phyloP scores from a whole-genome alignment of 1,140 invertebrate genomes.

The Plectus sambesii region DNA sequence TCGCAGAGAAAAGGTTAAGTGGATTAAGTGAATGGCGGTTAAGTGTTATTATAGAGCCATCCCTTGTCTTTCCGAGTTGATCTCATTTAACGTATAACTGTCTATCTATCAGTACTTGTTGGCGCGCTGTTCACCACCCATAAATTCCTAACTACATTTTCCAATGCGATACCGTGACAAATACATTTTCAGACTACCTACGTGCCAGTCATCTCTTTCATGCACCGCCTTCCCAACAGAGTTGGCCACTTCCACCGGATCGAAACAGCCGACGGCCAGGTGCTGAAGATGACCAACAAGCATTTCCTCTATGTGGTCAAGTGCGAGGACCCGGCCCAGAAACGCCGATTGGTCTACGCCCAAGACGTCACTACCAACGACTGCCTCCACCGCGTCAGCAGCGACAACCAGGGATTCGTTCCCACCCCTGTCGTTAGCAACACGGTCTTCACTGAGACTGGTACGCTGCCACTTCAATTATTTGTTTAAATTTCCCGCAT shows the following conservation, averaged over 20 bases:
- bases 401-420: conserved; percentile 10
- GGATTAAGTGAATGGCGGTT: too few relatives aligned
- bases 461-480: too few relatives aligned
- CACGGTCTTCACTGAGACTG: conserved; percentile 19
- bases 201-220: conserved; percentile 20
- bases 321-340: conserved; percentile 13
- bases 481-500: too few relatives aligned
- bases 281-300: conserved; percentile 25
- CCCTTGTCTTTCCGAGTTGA: too few relatives aligned
- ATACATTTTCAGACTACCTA: conserved; percentile 16
- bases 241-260: conserved; percentile 24
- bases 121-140: too few relatives aligned
- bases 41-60: too few relatives aligned
- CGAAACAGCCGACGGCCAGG: conserved; percentile 18
- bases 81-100: too few relatives aligned
- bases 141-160: too few relatives aligned
- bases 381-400: conserved; percentile 19
- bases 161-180: background rate
- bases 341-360: conserved; percentile 23
- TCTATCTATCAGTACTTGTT: too few relatives aligned
- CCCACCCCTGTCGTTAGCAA: conserved; percentile 2
- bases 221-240: conserved; percentile 28
- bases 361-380: conserved; percentile 23
- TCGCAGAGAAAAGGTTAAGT: too few relatives aligned
- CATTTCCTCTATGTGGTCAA: conserved; percentile 31